Evolutionary conservation across 2,797 vertebrate species (phyloP).

Genomic region (Moxostoma hubbsi): DNA sequence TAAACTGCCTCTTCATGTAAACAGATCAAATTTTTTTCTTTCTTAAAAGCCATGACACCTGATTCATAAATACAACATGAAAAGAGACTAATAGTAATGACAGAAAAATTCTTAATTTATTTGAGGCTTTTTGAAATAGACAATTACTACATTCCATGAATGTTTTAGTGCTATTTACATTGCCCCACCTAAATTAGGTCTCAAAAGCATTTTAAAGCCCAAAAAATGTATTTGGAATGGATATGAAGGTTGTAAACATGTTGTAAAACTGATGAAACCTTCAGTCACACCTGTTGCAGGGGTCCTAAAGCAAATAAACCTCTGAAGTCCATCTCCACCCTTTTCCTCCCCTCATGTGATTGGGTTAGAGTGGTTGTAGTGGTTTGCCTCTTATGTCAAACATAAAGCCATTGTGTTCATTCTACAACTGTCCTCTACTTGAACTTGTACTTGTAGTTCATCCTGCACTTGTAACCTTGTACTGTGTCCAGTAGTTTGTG

Average conservation of each 20-base stretch:
- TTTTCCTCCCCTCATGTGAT: conserved; percentile 25
- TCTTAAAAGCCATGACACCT: neutral
- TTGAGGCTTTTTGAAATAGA: neutral
- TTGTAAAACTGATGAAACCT: conserved; percentile 6
- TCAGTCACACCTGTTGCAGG: neutral
- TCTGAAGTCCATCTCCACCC: conserved; percentile 6
- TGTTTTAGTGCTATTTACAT: neutral
- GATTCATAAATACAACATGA: neutral
- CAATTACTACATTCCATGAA: neutral
- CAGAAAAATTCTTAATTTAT: neutral
- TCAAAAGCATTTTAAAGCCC: neutral
- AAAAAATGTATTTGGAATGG: neutral
- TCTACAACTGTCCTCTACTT: too few species aligned
- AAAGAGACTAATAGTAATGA: neutral
- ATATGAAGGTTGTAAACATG: conserved; percentile 1
- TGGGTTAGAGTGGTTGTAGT: conserved; percentile 22
- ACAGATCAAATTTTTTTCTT: too few species aligned
- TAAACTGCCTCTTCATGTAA: neutral
- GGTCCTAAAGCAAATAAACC: conserved; percentile 27
- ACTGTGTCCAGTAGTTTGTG: conserved; percentile 3
- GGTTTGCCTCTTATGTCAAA: neutral
- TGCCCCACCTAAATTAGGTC: neutral
- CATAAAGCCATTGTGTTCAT: too few species aligned
- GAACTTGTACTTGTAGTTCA: neutral
- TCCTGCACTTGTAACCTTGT: neutral